Percentiles rank a stretch among this genome's conserved stretches.
These are phyloP conservation scores for Rotaria macrura DNA, from an alignment of 2,888 invertebrate genomes.

Conservation along the genomic window DNA sequence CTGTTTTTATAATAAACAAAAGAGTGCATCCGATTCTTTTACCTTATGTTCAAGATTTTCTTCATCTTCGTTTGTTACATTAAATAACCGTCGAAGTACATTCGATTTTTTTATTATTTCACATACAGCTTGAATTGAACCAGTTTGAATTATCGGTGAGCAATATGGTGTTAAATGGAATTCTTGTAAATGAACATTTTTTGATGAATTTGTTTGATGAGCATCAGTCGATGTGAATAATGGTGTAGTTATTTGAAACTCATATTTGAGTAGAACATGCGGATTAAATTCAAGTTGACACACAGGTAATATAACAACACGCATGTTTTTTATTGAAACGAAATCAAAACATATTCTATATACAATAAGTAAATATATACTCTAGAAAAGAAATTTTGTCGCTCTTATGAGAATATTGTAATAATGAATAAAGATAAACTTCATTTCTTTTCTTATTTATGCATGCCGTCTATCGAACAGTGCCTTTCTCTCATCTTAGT, in stretches of 20 bases:
- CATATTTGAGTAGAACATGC: constrained; percentile 17
- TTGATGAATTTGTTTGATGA: neutral
- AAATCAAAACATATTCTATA: neutral
- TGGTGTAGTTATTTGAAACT: neutral
- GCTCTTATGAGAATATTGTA: too few species aligned
- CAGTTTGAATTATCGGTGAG: neutral
- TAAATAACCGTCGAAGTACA: neutral
- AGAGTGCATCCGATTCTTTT: neutral
- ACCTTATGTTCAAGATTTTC: constrained; percentile 17
- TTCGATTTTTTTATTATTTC: neutral
- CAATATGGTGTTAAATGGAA: constrained; percentile 10
- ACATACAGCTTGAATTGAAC: constrained; percentile 18
- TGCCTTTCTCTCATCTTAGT: neutral
- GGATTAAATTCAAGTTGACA: neutral
- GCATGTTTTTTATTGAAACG: neutral
- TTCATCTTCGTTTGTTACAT: neutral
- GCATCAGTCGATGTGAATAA: too few species aligned
- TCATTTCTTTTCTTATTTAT: too few species aligned
- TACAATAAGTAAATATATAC: too few species aligned
- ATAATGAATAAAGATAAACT: too few species aligned
- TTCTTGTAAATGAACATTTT: neutral
- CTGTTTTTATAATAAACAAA: too few species aligned
- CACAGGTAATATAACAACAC: constrained; percentile 8
- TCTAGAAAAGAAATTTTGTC: too few species aligned
- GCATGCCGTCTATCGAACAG: too few species aligned